Conservation (phyloP, 2,888 invertebrate genomes). For the Mesodorylaimus sp. region DNA sequence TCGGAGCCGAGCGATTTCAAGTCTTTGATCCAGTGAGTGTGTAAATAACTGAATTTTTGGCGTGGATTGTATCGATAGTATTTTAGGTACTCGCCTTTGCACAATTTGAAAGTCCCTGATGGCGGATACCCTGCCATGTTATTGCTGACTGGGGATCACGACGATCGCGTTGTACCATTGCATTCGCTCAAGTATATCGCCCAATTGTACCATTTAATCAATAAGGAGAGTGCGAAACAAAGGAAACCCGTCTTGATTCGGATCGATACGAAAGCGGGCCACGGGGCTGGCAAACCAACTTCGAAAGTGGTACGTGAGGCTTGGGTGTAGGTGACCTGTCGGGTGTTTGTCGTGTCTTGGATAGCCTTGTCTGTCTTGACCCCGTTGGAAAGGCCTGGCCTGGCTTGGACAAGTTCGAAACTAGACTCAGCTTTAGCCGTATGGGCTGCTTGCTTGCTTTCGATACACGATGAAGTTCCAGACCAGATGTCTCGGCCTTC, state of each 20-base stretch:
- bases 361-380: background rate
- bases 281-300: conserved; percentile 89
- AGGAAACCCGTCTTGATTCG: conserved; percentile 66
- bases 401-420: background rate
- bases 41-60: background rate
- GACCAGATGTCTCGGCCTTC: too few relatives aligned
- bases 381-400: background rate
- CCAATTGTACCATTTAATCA: conserved; percentile 54
- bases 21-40: conserved; percentile 49
- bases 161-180: conserved; percentile 89
- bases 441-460: too few relatives aligned
- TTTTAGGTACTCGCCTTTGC: conserved; percentile 60
- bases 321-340: background rate
- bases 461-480: too few relatives aligned
- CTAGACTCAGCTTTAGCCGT: background rate
- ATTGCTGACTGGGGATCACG: conserved; percentile 88
- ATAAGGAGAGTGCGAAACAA: conserved; percentile 32
- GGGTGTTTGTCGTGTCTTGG: background rate
- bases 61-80: background rate
- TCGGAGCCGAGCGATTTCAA: conserved; percentile 64
- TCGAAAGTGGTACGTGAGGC: conserved; percentile 60
- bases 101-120: conserved; percentile 57
- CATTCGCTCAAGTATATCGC: conserved; percentile 91
- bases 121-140: conserved; percentile 71
- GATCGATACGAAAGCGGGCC: conserved; percentile 86